phyloP scores from a whole-genome alignment of 64 coral and sea anemone genomes.

The Cladopsammia gracilis region DNA sequence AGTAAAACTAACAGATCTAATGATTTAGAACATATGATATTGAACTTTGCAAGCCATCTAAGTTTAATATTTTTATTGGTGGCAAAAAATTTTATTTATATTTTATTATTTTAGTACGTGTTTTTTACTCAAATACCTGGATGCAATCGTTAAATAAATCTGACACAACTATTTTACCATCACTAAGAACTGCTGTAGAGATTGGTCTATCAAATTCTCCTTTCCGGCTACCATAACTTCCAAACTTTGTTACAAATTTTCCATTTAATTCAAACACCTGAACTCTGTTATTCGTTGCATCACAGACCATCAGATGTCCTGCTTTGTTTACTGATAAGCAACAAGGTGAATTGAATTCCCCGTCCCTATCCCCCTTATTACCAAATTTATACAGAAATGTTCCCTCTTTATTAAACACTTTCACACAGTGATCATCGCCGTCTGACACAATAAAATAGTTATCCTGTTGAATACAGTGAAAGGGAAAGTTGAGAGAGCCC shows the following conservation, averaged over 20 bases:
- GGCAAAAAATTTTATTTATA: too few relatives aligned
- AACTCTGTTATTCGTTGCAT: constrained; percentile 52
- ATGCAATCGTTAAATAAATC: constrained; percentile 15
- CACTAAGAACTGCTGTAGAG: constrained; percentile 33
- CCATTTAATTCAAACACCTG: constrained; percentile 69
- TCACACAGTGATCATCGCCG: constrained; percentile 1
- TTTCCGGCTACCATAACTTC: constrained; percentile 15
- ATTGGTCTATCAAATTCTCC: constrained; percentile 38
- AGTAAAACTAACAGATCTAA: too few relatives aligned
- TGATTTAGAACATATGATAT: too few relatives aligned
- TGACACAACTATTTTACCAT: constrained; percentile 56
- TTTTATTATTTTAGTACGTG: too few relatives aligned
- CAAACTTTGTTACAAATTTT: constrained; percentile 53
- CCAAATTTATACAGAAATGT: constrained; percentile 41
- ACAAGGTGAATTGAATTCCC: constrained; percentile 37
- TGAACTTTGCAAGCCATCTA: too few relatives aligned
- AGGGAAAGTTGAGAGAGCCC: background rate
- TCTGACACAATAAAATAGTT: background rate
- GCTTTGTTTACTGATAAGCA: constrained; percentile 43
- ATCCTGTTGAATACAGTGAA: background rate
- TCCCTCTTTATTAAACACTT: constrained; percentile 63
- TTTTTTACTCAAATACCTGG: constrained; percentile 5
- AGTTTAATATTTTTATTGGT: too few relatives aligned
- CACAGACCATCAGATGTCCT: constrained; percentile 45
- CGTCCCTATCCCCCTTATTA: constrained; percentile 11